Evolutionary conservation across 2,888 invertebrate species (phyloP).

Genomic region (Andricus curvator): DNA sequence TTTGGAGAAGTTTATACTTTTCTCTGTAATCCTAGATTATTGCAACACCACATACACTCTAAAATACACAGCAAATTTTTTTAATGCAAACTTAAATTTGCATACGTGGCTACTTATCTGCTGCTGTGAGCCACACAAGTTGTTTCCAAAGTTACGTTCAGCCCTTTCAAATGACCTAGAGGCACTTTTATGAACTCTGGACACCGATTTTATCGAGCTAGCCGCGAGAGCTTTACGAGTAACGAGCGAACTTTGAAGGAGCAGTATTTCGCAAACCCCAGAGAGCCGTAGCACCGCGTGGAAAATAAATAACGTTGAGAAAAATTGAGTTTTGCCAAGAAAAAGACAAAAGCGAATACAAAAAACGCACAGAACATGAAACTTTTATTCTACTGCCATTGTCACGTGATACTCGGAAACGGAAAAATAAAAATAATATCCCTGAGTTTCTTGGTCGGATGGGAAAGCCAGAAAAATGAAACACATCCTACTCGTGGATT

Average conservation of each 20-base stretch:
- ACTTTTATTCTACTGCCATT: conserved; percentile 34
- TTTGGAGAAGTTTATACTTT: background rate
- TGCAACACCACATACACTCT: background rate
- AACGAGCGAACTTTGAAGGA: conserved; percentile 39
- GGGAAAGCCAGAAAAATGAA: background rate
- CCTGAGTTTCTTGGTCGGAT: background rate
- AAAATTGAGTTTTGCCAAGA: conserved; percentile 35
- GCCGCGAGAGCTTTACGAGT: conserved; percentile 43
- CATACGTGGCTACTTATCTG: conserved; percentile 18
- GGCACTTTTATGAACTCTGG: conserved; percentile 42
- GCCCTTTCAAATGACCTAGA: conserved; percentile 36
- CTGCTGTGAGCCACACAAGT: background rate
- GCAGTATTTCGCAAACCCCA: conserved; percentile 36
- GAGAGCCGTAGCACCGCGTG: conserved; percentile 29
- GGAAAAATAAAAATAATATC: conserved; percentile 30
- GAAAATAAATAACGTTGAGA: conserved; percentile 39
- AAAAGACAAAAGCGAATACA: conserved; percentile 6
- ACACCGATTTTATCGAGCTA: conserved; percentile 46
- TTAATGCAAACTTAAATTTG: background rate
- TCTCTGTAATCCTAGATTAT: background rate
- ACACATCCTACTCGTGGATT: background rate
- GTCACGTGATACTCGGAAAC: conserved; percentile 23
- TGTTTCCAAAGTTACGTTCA: conserved; percentile 35
- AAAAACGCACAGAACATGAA: conserved; percentile 9
- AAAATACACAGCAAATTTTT: conserved; percentile 27